A percentile compares a stretch with the other conserved stretches of the same genome.
Conservation (phyloP, 2,888 invertebrate genomes). For the Diadromus collaris region DNA sequence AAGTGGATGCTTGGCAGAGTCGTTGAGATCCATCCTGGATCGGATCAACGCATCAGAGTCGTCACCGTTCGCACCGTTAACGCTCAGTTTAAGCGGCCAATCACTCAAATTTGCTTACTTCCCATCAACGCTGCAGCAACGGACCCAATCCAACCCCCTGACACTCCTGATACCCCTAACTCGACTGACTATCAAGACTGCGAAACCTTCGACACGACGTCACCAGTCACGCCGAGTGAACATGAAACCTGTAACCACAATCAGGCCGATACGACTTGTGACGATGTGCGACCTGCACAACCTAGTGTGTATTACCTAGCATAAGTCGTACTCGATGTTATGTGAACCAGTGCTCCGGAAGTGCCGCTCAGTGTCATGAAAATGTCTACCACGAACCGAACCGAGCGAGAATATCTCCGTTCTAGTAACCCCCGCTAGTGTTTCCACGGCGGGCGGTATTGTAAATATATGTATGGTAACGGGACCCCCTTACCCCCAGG, state of each 20-base stretch:
- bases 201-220: neutral
- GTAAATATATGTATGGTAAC: neutral
- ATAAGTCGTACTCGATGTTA: neutral
- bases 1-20: slow-evolving; percentile 1
- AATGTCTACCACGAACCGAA: neutral
- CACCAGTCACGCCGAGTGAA: neutral
- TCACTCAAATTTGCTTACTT: neutral
- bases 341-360: too few species aligned
- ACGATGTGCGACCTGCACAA: neutral
- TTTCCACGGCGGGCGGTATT: neutral
- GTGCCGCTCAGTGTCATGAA: neutral
- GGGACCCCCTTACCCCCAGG: too few species aligned
- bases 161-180: neutral
- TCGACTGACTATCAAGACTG: neutral
- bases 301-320: neutral
- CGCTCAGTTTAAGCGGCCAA: neutral
- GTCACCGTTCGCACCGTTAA: neutral
- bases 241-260: too few species aligned
- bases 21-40: neutral
- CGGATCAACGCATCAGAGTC: neutral
- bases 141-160: neutral
- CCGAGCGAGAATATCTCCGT: neutral
- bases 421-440: neutral
- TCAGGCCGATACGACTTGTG: neutral
- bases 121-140: neutral